Conservation (phyloP, 2,888 invertebrate genomes). For the Vanessa cardui region DNA sequence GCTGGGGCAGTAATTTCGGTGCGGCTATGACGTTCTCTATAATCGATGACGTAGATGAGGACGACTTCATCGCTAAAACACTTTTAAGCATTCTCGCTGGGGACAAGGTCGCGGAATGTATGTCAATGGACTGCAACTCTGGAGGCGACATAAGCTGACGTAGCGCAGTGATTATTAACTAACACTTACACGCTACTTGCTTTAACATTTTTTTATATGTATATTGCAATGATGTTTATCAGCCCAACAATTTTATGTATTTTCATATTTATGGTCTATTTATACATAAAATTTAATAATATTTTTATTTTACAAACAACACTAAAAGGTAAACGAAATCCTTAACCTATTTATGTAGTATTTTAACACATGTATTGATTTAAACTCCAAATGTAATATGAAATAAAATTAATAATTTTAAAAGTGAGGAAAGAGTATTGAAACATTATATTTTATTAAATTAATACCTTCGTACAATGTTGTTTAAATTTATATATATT, state of each 20-base stretch:
- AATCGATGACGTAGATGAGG: slow-evolving; percentile 71
- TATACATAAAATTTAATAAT: too few relatives aligned
- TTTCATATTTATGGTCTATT: not conserved
- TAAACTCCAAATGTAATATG: too few relatives aligned
- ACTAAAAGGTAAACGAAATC: too few relatives aligned
- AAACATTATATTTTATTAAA: not conserved
- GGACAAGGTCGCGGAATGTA: slow-evolving; percentile 75
- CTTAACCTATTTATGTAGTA: too few relatives aligned
- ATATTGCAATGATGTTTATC: not conserved
- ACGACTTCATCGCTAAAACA: slow-evolving; percentile 66
- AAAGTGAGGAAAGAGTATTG: not conserved
- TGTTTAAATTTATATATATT: slow-evolving; percentile 1
- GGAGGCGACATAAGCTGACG: slow-evolving; percentile 77
- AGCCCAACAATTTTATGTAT: not conserved
- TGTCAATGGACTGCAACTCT: slow-evolving; percentile 75
- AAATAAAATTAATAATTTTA: not conserved
- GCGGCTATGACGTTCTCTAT: slow-evolving; percentile 70
- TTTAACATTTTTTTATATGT: not conserved
- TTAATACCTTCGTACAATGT: not conserved
- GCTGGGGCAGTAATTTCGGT: slow-evolving; percentile 69
- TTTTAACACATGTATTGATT: too few relatives aligned
- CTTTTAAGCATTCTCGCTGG: slow-evolving; percentile 71
- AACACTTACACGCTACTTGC: slow-evolving; percentile 28
- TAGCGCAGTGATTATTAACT: slow-evolving; percentile 38
- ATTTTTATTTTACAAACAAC: too few relatives aligned